Evolutionary conservation across 2,888 invertebrate species (phyloP).

Genomic region (Hyposoter didymator): DNA sequence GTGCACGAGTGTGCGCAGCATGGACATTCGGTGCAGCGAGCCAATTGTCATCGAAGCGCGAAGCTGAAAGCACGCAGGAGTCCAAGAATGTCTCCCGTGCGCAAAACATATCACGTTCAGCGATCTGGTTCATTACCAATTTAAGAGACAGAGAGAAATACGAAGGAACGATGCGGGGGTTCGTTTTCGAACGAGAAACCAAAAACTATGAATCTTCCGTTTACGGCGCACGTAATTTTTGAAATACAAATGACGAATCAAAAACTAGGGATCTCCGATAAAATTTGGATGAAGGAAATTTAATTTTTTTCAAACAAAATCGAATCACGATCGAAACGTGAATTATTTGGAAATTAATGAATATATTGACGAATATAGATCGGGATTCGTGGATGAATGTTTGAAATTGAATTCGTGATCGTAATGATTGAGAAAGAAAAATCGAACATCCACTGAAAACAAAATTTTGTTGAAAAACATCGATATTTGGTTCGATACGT

Average conservation of each 20-base stretch:
- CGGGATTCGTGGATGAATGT: background rate
- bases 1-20: slow-evolving; percentile 7
- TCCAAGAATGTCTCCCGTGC: slow-evolving; percentile 9
- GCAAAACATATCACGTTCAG: slow-evolving; percentile 50
- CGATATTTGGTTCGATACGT: no score
- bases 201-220: background rate
- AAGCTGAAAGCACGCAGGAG: slow-evolving; percentile 30
- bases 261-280: background rate
- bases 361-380: background rate
- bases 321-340: background rate
- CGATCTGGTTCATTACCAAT: slow-evolving; percentile 53
- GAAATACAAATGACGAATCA: background rate
- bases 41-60: slow-evolving; percentile 64
- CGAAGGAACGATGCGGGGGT: background rate
- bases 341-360: no score
- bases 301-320: background rate
- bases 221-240: background rate
- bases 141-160: slow-evolving; percentile 21
- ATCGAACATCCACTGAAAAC: no score
- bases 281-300: no score
- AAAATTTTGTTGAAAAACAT: no score
- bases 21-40: slow-evolving; percentile 37
- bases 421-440: background rate
- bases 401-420: background rate
- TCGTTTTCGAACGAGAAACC: background rate